A percentile compares a stretch with the other conserved stretches of the same genome.
Conservation (phyloP, 2,888 invertebrate species). For the Gryllus longicercus region DNA sequence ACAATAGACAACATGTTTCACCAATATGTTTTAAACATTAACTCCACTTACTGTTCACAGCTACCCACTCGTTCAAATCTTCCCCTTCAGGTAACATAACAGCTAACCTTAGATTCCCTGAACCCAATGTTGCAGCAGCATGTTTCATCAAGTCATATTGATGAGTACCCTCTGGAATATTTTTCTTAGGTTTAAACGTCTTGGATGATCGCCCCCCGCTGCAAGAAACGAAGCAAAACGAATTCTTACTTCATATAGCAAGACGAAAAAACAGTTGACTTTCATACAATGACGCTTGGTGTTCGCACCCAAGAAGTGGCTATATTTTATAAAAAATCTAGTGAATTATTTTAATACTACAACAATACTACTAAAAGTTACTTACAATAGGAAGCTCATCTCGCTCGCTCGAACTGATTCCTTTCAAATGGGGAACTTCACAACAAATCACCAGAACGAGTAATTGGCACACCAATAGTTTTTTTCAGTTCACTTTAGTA, state of each 20-base stretch:
- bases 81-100: slow-evolving; percentile 98
- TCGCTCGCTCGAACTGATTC: slow-evolving; percentile 38
- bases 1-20: background rate
- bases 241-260: background rate
- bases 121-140: slow-evolving; percentile 96
- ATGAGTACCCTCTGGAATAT: slow-evolving; percentile 97
- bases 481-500: no score
- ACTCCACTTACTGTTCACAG: slow-evolving; percentile 90
- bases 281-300: no score
- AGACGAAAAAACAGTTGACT: background rate
- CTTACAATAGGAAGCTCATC: slow-evolving; percentile 67
- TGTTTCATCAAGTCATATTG: slow-evolving; percentile 99
- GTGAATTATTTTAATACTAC: background rate
- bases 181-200: slow-evolving; percentile 98
- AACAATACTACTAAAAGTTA: slow-evolving; percentile 40
- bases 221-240: slow-evolving; percentile 38
- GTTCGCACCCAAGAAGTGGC: no score
- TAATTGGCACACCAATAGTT: background rate
- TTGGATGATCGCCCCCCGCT: slow-evolving; percentile 89
- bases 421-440: background rate
- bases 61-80: slow-evolving; percentile 99
- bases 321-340: background rate
- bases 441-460: background rate
- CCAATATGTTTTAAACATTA: background rate
- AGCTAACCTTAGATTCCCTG: slow-evolving; percentile 92